Base-by-base conservation (phyloP, 2,797 vertebrate species). In the Saxicola maurus region DNA sequence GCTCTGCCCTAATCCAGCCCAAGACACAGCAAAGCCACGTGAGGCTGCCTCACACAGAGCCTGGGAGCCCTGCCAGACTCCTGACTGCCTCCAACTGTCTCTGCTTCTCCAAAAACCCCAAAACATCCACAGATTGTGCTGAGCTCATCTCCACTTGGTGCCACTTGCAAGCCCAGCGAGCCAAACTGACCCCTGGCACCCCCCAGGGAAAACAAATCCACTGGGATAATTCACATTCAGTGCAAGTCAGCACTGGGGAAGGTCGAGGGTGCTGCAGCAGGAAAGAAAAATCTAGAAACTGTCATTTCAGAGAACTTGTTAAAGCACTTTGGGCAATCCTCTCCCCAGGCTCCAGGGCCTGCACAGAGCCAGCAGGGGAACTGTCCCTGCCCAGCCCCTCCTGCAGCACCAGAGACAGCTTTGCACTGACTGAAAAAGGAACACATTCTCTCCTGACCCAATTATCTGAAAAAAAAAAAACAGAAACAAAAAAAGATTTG, bases 1-100 rank as follows among this genome's bases (percentile, higher is more conserved):
- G 48, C 21, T 59, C 30, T 74, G 85, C 75, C 51, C 69, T 79
- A 83, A 91, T 66, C 85, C 91, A 66, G 25, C 16, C 46, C 33
- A 35, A 52, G 45, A 77, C 61, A 53, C 23, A 25, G 48, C 6
- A 35, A 57, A 49, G 7, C 64, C 90, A 64, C 11, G 51, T 55
- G 91, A 57, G 74, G 75, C 8, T 65, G 72, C 81, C 78, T 88
- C 74, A 74, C 78, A 57, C 46, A 46, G 55, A 52, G 79, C 18
- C 16, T 1, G 2, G 77, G 74, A 91, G 31, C 35, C 60, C 48
- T 78, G 85, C 87, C 85, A 93, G 80, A 23, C 80, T 73, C 2
- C 5, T 87, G 86, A 90, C 69, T 33, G 62, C 33, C 73, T 71
- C 57, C 17, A 17, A 66, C 1, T 6, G 55, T 30, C 83, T 56